phyloP scores from a whole-genome alignment of 2,888 invertebrate species.

The Vannuccia rotundouncinata region DNA sequence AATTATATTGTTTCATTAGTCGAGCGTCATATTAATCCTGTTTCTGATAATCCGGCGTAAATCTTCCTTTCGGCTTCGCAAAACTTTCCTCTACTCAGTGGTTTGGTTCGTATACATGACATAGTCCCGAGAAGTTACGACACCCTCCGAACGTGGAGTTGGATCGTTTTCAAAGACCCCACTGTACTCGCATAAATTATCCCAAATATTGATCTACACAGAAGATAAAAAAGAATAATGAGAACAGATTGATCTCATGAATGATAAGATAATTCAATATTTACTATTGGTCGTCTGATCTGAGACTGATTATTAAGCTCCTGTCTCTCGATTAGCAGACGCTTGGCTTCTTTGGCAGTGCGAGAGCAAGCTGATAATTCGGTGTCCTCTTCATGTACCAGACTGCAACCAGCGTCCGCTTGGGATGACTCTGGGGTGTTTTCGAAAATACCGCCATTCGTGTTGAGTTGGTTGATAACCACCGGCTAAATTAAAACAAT shows the following conservation, averaged over 20 bases:
- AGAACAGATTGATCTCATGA: too few species aligned
- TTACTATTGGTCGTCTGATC: neutral
- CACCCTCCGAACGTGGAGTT: neutral
- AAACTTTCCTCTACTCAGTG: neutral
- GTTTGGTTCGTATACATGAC: neutral
- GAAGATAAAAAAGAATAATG: neutral
- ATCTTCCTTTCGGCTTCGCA: too few species aligned
- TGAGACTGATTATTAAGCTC: neutral
- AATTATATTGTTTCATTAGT: too few species aligned
- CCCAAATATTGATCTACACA: neutral
- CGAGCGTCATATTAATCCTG: too few species aligned
- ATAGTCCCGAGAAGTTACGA: neutral
- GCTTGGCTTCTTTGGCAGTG: neutral
- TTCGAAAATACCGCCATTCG: constrained; percentile 46
- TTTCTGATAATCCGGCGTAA: too few species aligned
- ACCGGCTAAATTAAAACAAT: too few species aligned
- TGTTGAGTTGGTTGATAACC: neutral
- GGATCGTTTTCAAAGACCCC: neutral
- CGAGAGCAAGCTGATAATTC: neutral
- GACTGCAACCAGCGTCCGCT: neutral
- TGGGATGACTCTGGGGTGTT: constrained; percentile 44
- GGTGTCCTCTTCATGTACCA: neutral
- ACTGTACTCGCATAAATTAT: neutral
- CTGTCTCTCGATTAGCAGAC: neutral
- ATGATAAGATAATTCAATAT: too few species aligned